Base-by-base conservation (phyloP, 53 echinoderm and acorn worm species). In the Astropecten irregularis region DNA sequence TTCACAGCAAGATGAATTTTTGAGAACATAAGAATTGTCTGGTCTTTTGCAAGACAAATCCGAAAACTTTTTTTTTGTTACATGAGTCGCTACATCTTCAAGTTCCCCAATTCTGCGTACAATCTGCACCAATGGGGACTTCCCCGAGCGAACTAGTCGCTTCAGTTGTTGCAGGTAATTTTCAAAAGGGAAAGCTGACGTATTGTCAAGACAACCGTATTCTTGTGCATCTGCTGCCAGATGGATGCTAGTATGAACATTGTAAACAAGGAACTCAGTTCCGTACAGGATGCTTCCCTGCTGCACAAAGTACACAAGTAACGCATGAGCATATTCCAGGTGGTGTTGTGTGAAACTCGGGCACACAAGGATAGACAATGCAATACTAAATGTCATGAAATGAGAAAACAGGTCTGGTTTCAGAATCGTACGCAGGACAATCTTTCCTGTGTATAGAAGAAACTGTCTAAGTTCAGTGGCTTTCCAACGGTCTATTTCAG, bases 1-100 rank as follows among this genome's bases (percentile, higher is more conserved):
- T 81, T 85, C 85, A 81, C 90, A 90, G 16, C 85, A 90, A 60
- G 69, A 90, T 46, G 90, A 79, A 35, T 85, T 71, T 61, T 18
- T 90, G 11, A 90, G 79, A 36, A 90, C 36, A 70, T 79, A 89
- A 60, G 69, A 77, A 76, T 89, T 89, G 56, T 84, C 53, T 59
- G 72, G 89, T 64, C 66, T 77, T 55, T 87, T 87, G 10, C 67
- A 66, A 65, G 66, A 77, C 66, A 87, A 66, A 77, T 19, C 77
- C 23, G 66, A 66, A 35, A 56, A 20, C 46, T 89, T 68, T 15
- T 51, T 11, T 39, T 64, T 49, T 36, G 77, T 51, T 77, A 68
- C 49, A 49, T 19, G n/a, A n/a, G n/a, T 49, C 19, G 15, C 15
- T 18, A 49, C 15, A 18, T 49, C 15, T 49, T 49, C 49, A 13